Base-by-base conservation (phyloP, 2,113 vertebrate genomes). In the Pipa parva region DNA sequence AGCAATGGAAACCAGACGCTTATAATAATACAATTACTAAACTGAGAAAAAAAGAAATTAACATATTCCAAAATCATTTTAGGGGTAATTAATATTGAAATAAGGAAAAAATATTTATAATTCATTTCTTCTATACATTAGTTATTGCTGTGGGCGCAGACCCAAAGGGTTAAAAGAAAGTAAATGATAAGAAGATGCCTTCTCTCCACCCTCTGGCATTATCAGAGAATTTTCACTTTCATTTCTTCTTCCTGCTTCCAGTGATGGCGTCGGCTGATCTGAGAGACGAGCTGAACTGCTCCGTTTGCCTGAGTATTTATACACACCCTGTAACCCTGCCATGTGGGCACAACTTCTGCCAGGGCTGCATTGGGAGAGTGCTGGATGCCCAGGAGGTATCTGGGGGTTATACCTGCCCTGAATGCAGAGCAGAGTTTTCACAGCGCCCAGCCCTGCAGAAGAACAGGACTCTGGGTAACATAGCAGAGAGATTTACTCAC, bases 341-440 rank as follows among this genome's bases (percentile, higher is more conserved):
- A n/a, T 78, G 76, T 49, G 76, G 76, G 13, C 76, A 78, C 46
- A 72, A 59, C 60, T 75, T 74, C 64, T 78, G 74, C 31, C 55
- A 46, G 13, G 36, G 15, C 25, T 78, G 76, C 25, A 63, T 76
- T 22, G 36, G 37, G 5, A 55, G 13, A 1, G 33, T 18, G 9
- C 60, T 71, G 71, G 66, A 70, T 18, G 52, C 25, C 11, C 48
- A 66, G n/a, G 59, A 63, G 6, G 25, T 24, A 8, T 37, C 3
- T 2, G 21, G 18, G 9, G 20, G 20, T 18, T 63, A 60, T 46
- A 56, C 29, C 37, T 77, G 75, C 33, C 71, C 75, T 2, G 66
- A 74, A 48, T 74, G 73, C 18, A 28, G 70, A 54, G 52, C 56
- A 13, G 10, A 46, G 27, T 66, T 59, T 31, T 15, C n/a, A 2